Evolutionary conservation across 2,888 invertebrate species (phyloP), one percentile per base, ranked within the genome.

Genomic region (Phalera bucephala): DNA sequence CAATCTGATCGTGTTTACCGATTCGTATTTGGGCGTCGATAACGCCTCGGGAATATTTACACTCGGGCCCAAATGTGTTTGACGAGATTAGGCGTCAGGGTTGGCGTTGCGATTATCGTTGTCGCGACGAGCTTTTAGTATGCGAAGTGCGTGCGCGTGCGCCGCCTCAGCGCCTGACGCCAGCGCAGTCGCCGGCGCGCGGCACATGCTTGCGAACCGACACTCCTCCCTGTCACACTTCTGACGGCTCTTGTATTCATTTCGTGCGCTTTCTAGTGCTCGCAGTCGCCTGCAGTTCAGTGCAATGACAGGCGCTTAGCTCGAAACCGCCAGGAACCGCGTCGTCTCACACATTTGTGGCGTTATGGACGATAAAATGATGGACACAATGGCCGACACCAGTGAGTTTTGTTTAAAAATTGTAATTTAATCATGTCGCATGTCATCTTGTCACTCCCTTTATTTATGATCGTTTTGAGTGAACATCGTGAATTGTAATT

Each of bases 131-230:
- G 70, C 64, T 75, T 77, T 88, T 89, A 88, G 86, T 88, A 88
- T 89, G 82, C 89, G 80, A 70, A 71, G 72, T 70, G 86, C 80
- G 87, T 87, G 79, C 84, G 83, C 67, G 53, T 52, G 63, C 78
- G 83, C 65, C 72, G 29, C 29, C 29, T 10, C 11, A 14, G 17
- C 72, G 69, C 50, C 65, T 74, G 86, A 82, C 85, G 87, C 85
- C 84, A 79, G 66, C 45, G 52, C 61, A 52, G 55, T 45, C 50
- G 61, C 62, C 65, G 65, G 61, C 65, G 69, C 67, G 53, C 57
- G 64, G 59, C 62, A 60, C 64, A 63, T 52, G 57, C 65, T 65
- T 67, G 75, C 72, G 64, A 69, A 72, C 63, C 65, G 66, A 72
- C 80, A 74, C 72, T 73, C 60, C 69, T 64, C 64, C 55, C 64